A percentile compares a stretch with the other conserved stretches of the same genome.
Conservation (phyloP, 2,113 vertebrate genomes). For the Brachirus orientalis region DNA sequence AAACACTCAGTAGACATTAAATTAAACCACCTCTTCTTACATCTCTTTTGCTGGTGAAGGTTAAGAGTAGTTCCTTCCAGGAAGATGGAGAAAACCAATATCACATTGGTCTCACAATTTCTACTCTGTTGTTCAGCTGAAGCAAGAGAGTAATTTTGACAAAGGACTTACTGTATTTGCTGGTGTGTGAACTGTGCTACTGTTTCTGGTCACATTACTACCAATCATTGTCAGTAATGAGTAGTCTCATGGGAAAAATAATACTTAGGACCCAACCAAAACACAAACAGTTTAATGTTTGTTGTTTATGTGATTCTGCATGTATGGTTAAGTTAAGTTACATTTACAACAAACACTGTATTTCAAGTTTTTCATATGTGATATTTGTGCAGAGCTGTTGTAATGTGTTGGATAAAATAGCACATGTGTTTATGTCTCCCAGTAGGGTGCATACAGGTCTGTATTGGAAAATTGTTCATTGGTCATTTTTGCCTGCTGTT, state of each 20-base stretch:
- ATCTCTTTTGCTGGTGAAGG: conserved; percentile 26
- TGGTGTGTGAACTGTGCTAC: not conserved
- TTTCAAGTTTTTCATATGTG: conserved; percentile 2
- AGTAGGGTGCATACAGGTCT: conserved; percentile 11
- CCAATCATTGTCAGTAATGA: not conserved
- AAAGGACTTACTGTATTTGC: conserved; percentile 6
- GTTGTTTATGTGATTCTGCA: too few species aligned
- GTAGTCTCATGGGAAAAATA: too few species aligned
- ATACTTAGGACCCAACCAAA: not conserved
- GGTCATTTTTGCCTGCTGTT: conserved; percentile 19
- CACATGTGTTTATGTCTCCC: conserved; percentile 19
- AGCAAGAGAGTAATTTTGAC: conserved; percentile 20
- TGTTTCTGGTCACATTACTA: conserved; percentile 6
- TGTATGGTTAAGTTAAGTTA: not conserved
- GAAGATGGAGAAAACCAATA: conserved; percentile 46
- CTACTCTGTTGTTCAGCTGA: conserved; percentile 10
- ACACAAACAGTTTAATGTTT: not conserved
- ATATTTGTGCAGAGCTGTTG: conserved; percentile 8
- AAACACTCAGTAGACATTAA: conserved; percentile 65
- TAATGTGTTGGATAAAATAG: not conserved
- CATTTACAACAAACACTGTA: not conserved
- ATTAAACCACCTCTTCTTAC: conserved; percentile 55
- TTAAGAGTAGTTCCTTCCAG: conserved; percentile 40
- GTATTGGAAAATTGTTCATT: conserved; percentile 29
- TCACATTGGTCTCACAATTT: conserved; percentile 38